Evolutionary conservation across 2,797 vertebrate species (phyloP).

Genomic region (Molossus molossus): DNA sequence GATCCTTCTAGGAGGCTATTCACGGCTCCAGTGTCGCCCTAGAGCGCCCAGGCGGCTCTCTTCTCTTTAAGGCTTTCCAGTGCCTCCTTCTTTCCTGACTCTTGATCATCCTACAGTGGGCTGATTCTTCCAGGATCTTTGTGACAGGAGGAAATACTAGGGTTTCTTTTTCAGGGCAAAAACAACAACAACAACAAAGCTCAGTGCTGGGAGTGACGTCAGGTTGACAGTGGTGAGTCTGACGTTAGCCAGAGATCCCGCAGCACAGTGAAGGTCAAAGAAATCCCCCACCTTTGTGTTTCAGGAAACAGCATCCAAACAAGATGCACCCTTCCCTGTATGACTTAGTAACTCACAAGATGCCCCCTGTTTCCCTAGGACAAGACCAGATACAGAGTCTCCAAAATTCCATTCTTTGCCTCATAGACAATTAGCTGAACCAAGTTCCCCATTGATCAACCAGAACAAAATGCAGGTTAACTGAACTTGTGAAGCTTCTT

Average conservation of each 20-base stretch:
- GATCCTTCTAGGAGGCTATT: conserved; percentile 17
- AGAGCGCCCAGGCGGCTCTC: not conserved
- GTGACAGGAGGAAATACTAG: not conserved
- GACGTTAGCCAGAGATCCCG: not conserved
- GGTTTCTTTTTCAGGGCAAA: not conserved
- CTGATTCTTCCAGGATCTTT: not conserved
- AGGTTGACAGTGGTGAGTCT: not conserved
- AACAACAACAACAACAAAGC: not conserved
- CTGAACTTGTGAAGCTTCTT: not conserved
- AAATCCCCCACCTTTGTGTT: not conserved
- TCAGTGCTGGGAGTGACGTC: not conserved
- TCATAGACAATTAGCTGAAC: not conserved
- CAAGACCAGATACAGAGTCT: not conserved
- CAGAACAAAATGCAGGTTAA: not conserved
- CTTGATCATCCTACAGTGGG: not conserved
- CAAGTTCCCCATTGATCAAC: not conserved
- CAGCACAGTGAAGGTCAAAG: not conserved
- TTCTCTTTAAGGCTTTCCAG: not conserved
- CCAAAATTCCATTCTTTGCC: not conserved
- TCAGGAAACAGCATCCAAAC: not conserved
- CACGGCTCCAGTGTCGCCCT: not conserved
- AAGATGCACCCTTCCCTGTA: not conserved
- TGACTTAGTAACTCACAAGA: not conserved
- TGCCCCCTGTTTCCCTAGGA: not conserved
- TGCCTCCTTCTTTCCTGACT: not conserved